Evolutionary conservation across 1,140 invertebrate species (phyloP).

Genomic region (Cydia splendana): DNA sequence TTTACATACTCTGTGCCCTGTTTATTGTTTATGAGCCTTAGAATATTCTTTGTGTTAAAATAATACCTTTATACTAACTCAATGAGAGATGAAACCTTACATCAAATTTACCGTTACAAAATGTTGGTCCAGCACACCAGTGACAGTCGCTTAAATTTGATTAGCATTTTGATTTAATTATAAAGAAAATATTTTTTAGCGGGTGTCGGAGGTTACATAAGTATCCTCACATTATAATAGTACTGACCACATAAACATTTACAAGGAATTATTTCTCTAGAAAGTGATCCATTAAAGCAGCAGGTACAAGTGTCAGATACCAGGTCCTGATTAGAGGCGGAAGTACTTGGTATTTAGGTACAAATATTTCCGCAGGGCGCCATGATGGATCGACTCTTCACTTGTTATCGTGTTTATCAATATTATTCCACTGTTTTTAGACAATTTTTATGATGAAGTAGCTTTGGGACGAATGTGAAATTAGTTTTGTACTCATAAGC

Average conservation of each 20-base stretch:
- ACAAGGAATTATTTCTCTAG: background rate
- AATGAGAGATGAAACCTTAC: no score
- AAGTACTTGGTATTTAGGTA: slow-evolving; percentile 29
- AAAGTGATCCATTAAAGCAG: slow-evolving; percentile 19
- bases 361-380: slow-evolving; percentile 23
- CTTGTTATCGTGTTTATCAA: slow-evolving; percentile 30
- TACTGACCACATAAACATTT: background rate
- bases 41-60: no score
- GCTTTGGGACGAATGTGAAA: background rate
- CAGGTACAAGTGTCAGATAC: background rate
- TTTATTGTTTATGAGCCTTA: no score
- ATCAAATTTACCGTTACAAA: no score
- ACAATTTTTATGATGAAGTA: slow-evolving; percentile 11
- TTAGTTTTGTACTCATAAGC: background rate
- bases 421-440: slow-evolving; percentile 8
- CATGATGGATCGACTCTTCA: slow-evolving; percentile 19
- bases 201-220: no score
- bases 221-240: no score
- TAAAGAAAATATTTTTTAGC: no score
- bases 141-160: no score
- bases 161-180: no score
- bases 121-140: no score
- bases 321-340: slow-evolving; percentile 16
- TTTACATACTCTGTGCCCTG: no score
- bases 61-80: no score